Evolutionary conservation across 2,797 vertebrate genomes (phyloP), one percentile per base, ranked within the genome.

Genomic region (Crax fasciolata): DNA sequence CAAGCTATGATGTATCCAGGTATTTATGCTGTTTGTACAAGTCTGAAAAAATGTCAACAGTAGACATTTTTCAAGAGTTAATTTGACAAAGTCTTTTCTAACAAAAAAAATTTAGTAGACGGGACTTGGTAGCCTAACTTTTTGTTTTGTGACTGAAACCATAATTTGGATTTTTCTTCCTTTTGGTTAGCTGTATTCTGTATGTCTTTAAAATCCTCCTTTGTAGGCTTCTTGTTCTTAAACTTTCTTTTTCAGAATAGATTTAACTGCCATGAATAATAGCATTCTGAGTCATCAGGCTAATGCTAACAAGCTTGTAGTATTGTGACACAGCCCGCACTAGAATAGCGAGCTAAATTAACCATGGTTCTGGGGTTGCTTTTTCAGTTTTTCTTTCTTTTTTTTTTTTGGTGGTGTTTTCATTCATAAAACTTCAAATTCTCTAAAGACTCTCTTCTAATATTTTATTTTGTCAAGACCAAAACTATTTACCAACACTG

Each of bases 341-440:
- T 25, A 67, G 43, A 84, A 66, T 15, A 84, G 66, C 74, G 51
- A 54, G 39, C 24, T 74, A 41, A 93, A 84, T 94, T 75, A 75
- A 51, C 5, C 39, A 30, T 28, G 18, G 38, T 41, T 43, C 38
- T 55, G 15, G 1, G 0, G 35, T 35, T 35, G 35, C 35, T 35
- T 11, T 51, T 70, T 81, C 63, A 66, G 4, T 61, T 25, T 38
- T 11, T 27, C 18, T 61, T 38, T 59, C 35, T 18, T 27, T 61
- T 11, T 17, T 61, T 61, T 25, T 61, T 17, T 39, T 61, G 15
- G 21, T 83, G 35, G 39, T 57, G 25, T 24, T 89, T n/a, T 89
- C 82, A 95, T 96, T 96, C 78, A 92, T 87, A 83, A 91, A 61
- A 27, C 71, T 76, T 86, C 48, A 41, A 48, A 57, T 16, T 10